phyloP scores from a whole-genome alignment of 2,797 vertebrate genomes.

The Aplochiton taeniatus region DNA sequence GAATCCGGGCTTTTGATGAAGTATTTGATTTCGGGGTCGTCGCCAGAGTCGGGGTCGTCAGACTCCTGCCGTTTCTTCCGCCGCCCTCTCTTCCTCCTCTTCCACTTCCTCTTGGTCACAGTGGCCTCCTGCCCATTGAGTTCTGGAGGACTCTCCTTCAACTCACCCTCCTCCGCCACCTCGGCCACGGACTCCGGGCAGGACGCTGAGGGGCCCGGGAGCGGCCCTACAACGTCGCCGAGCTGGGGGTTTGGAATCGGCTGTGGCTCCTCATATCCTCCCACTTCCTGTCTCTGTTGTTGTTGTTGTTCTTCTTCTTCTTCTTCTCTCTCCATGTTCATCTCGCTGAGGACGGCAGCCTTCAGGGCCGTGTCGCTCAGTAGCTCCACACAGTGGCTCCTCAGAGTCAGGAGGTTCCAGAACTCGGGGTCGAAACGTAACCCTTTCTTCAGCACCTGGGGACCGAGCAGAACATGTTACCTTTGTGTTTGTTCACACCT shows the following conservation, averaged over 20 bases:
- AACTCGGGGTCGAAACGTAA: constrained; percentile 97
- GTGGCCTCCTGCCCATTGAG: constrained; percentile 11
- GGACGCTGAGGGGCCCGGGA: too few species aligned
- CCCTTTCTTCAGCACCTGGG: constrained; percentile 90
- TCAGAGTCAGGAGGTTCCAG: constrained; percentile 95
- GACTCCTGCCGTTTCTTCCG: constrained; percentile 40
- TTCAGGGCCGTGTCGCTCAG: constrained; percentile 84
- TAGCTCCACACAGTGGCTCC: constrained; percentile 88
- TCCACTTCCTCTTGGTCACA: constrained; percentile 53
- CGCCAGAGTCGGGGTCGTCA: constrained; percentile 56
- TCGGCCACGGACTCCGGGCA: constrained; percentile 15
- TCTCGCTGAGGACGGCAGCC: constrained; percentile 76
- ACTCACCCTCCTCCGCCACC: not conserved
- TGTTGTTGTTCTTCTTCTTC: constrained; percentile 50
- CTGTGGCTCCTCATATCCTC: not conserved
- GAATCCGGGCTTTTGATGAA: constrained; percentile 43
- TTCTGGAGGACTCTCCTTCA: constrained; percentile 10
- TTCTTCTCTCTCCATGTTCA: constrained; percentile 70
- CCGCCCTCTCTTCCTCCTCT: constrained; percentile 56
- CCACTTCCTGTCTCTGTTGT: constrained; percentile 42
- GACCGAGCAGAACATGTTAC: constrained; percentile 55
- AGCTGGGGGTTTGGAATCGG: too few species aligned
- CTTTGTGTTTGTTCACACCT: too few species aligned
- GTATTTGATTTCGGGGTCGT: constrained; percentile 69
- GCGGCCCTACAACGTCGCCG: too few species aligned